Percentiles rank a stretch among this genome's conserved stretches.
These are phyloP conservation scores for Macrosteles quadrilineatus DNA, from an alignment of 1,140 invertebrate species.

Conservation along the genomic window DNA sequence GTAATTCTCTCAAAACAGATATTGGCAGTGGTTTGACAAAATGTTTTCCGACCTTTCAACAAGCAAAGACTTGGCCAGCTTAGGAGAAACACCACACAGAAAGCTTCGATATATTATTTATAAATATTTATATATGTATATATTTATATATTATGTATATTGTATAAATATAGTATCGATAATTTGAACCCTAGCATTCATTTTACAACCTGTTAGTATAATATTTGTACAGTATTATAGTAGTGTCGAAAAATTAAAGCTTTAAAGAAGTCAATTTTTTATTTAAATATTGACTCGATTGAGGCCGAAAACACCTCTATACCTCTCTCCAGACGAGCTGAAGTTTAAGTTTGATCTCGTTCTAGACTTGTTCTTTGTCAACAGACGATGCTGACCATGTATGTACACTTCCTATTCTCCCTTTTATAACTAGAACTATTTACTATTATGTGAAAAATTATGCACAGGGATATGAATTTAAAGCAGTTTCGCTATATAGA, in stretches of 20 bases:
- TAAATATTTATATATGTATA: conserved; percentile 34
- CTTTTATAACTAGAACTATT: background rate
- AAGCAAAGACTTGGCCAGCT: background rate
- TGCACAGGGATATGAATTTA: background rate
- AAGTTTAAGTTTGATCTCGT: conserved; percentile 2
- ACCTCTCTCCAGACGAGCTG: conserved; percentile 28
- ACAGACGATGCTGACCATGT: background rate
- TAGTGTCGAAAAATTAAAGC: conserved; percentile 40
- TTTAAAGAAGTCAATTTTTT: conserved; percentile 39
- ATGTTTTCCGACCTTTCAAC: background rate
- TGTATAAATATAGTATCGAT: conserved; percentile 40
- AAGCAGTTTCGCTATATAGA: background rate
- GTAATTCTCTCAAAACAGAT: background rate
- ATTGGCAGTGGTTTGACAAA: conserved; percentile 31
- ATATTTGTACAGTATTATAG: conserved; percentile 37
- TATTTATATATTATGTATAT: conserved; percentile 34
- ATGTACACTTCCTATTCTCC: background rate
- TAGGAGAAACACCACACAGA: conserved; percentile 31
- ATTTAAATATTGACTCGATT: conserved; percentile 32
- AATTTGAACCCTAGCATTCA: conserved; percentile 38
- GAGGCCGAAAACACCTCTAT: conserved; percentile 35
- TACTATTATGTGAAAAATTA: conserved; percentile 3
- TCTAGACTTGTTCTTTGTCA: background rate
- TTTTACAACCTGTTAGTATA: conserved; percentile 40
- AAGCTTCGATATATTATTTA: conserved; percentile 35